Conservation (phyloP, 2,113 vertebrate species). For the Physeter macrocephalus region DNA sequence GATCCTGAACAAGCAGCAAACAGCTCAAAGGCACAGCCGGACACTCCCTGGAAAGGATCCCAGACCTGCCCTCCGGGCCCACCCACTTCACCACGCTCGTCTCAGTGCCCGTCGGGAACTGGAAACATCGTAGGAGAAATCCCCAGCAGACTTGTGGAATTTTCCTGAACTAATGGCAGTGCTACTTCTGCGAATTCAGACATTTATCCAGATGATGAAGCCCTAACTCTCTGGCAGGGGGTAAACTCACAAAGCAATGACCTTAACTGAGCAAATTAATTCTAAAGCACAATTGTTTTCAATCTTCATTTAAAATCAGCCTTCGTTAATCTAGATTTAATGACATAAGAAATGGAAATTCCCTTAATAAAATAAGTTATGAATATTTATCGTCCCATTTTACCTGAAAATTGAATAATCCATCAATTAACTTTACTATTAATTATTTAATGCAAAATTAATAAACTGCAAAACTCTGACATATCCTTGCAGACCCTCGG, state of each 20-base stretch:
- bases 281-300: conserved; percentile 84
- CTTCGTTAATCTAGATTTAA: conserved; percentile 85
- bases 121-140: neutral
- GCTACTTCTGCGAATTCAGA: neutral
- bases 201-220: neutral
- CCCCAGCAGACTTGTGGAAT: neutral
- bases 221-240: neutral
- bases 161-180: neutral
- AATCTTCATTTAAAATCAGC: conserved; percentile 80
- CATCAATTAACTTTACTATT: conserved; percentile 94
- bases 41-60: neutral
- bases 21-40: neutral
- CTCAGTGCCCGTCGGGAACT: rapidly evolving
- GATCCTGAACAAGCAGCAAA: neutral
- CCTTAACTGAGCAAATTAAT: conserved; percentile 75
- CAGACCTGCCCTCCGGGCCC: rapidly evolving
- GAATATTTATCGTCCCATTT: conserved; percentile 94
- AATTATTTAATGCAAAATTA: conserved; percentile 94
- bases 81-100: rapidly evolving
- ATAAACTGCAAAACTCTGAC: conserved; percentile 81
- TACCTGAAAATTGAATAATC: conserved; percentile 93
- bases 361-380: conserved; percentile 89
- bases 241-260: neutral
- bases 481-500: conserved; percentile 42
- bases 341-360: conserved; percentile 86